Conservation (phyloP, 2,797 vertebrate species). For the Cyclura pinguis region DNA sequence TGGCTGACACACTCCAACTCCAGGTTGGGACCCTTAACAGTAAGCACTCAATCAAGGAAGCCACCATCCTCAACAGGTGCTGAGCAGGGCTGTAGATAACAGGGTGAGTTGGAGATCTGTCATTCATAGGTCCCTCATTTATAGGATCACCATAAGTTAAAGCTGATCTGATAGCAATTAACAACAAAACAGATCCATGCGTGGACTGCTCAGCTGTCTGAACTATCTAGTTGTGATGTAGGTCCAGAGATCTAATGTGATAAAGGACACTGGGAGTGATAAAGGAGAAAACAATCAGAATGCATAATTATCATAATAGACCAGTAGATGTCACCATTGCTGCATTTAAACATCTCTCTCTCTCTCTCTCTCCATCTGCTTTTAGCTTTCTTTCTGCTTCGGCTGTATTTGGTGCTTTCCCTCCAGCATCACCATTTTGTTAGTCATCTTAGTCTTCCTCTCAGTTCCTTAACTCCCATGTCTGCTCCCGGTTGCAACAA, state of each 20-base stretch:
- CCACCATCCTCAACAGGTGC: too few relatives aligned
- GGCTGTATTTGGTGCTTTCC: neutral
- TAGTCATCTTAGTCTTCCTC: neutral
- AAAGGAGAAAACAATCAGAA: neutral
- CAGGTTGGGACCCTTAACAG: too few relatives aligned
- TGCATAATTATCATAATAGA: rapidly evolving
- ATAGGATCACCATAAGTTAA: too few relatives aligned
- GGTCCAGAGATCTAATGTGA: neutral
- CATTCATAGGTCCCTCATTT: too few relatives aligned
- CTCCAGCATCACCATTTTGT: neutral
- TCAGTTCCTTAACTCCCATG: neutral
- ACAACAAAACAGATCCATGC: too few relatives aligned
- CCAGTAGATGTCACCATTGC: slow-evolving; percentile 50
- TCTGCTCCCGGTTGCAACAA: neutral
- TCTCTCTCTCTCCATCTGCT: neutral
- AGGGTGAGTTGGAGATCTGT: too few relatives aligned
- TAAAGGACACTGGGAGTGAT: too few relatives aligned
- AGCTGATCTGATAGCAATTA: too few relatives aligned
- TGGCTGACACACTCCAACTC: too few relatives aligned
- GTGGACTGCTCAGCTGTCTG: neutral
- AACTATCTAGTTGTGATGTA: neutral
- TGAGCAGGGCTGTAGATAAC: too few relatives aligned
- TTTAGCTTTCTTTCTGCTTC: neutral
- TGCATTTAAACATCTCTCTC: neutral
- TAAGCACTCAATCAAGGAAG: too few relatives aligned